Base-by-base conservation (phyloP, 2,797 vertebrate genomes). In the Onychomys leucogaster region DNA sequence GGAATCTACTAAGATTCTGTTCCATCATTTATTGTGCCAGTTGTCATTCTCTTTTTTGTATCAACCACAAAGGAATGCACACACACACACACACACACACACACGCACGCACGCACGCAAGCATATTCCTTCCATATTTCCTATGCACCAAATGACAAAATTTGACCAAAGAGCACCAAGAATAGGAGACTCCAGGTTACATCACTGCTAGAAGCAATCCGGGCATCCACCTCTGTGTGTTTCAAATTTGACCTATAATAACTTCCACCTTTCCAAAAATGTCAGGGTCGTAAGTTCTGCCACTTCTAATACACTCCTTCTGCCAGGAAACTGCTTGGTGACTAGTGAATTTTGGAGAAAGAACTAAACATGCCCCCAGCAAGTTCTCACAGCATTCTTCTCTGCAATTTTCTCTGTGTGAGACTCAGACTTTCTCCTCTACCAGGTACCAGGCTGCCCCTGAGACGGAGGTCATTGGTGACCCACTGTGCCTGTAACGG, bases 121-220 rank as follows among this genome's bases (percentile, higher is more conserved):
- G 29, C 49, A 27, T 1, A 83, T 86, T 71, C 67, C 23, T 96
- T 93, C 46, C n/a, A 43, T 61, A 12, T 97, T 97, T 85, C 43
- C 76, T 61, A 34, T 71, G 57, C 80, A 34, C 75, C 94, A 93
- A 76, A 92, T 4, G 85, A 32, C 93, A 96, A 96, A 80, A 76
- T 77, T 78, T 82, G 69, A 49, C 49, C 76, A 86, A 21, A 67
- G 11, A 90, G 75, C 61, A 91, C 23, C 37, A 67, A 69, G 25
- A 88, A 52, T 46, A 96, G 85, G 82, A 69, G 80, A 27, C 8
- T 77, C 5, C 11, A 57, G 17, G 25, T 59, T n/a, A n/a, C 25
- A 37, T 16, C 57, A 37, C 0, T 65, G 77, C n/a, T 75, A 21
- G 41, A 93, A 89, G 52, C 27, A 93, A 78, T 49, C 55, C 13